Evolutionary conservation across 1,140 invertebrate genomes (phyloP).

Genomic region (Epicauta chinensis): DNA sequence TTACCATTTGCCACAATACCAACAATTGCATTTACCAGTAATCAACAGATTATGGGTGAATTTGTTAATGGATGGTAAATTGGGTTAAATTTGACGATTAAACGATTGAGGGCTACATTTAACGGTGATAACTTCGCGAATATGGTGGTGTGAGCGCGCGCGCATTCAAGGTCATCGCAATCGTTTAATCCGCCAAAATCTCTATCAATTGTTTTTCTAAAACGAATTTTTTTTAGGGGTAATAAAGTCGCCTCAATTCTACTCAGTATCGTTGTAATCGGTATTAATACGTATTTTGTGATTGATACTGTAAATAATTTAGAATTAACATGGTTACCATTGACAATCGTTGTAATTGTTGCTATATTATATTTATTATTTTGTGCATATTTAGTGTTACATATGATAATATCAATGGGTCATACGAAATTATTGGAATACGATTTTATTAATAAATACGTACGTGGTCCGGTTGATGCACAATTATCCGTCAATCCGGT

Average conservation of each 20-base stretch:
- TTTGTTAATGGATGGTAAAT: conserved; percentile 70
- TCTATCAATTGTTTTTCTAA: neutral
- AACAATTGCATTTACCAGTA: conserved; percentile 83
- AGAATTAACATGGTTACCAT: conserved; percentile 47
- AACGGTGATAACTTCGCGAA: no score
- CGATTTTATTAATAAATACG: conserved; percentile 33
- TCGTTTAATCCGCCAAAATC: no score
- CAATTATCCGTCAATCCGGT: conserved; percentile 24
- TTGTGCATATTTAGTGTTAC: conserved; percentile 63
- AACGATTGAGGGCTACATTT: no score
- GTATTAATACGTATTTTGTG: conserved; percentile 80
- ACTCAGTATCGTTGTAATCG: conserved; percentile 65
- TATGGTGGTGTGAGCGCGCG: neutral
- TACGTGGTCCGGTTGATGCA: conserved; percentile 28
- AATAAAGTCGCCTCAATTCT: conserved; percentile 63
- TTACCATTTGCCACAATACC: conserved; percentile 82
- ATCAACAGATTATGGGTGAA: conserved; percentile 75
- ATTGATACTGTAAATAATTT: conserved; percentile 50
- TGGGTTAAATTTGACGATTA: neutral
- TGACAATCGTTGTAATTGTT: conserved; percentile 51
- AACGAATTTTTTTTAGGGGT: conserved; percentile 44
- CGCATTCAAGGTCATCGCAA: no score
- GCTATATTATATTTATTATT: conserved; percentile 63
- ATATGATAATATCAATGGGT: conserved; percentile 65
- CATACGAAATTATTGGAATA: conserved; percentile 40